Conservation (phyloP, 2,888 invertebrate species). For the Cyaniris semiargus region DNA sequence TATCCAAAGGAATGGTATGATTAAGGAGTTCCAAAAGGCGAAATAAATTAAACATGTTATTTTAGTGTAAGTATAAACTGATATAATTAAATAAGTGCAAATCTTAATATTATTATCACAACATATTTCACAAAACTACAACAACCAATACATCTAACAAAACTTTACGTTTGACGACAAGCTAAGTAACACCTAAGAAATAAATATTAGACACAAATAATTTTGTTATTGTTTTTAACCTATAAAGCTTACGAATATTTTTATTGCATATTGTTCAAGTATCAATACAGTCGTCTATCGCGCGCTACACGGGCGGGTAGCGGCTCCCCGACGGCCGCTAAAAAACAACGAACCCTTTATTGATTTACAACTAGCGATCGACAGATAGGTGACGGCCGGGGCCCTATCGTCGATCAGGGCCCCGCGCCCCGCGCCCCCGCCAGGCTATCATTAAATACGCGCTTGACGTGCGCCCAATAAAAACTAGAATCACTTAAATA, state of each 20-base stretch:
- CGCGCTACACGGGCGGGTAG: conserved; percentile 33
- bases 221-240: too few species aligned
- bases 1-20: too few species aligned
- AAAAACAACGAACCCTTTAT: conserved; percentile 54
- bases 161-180: too few species aligned
- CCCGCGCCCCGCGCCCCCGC: conserved; percentile 28
- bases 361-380: conserved; percentile 61
- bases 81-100: too few species aligned
- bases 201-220: too few species aligned
- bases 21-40: too few species aligned
- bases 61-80: not conserved
- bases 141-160: too few species aligned
- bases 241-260: not conserved
- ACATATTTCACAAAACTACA: too few species aligned
- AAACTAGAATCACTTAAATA: conserved; percentile 18
- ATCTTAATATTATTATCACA: too few species aligned
- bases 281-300: conserved; percentile 36
- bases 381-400: conserved; percentile 44
- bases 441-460: conserved; percentile 1
- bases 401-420: conserved; percentile 25
- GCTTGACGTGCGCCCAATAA: conserved; percentile 16
- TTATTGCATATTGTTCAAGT: conserved; percentile 17
- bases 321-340: conserved; percentile 38
- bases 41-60: too few species aligned
- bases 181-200: too few species aligned